Conservation (phyloP, 2,888 invertebrate genomes). For the Lithodes maja region DNA sequence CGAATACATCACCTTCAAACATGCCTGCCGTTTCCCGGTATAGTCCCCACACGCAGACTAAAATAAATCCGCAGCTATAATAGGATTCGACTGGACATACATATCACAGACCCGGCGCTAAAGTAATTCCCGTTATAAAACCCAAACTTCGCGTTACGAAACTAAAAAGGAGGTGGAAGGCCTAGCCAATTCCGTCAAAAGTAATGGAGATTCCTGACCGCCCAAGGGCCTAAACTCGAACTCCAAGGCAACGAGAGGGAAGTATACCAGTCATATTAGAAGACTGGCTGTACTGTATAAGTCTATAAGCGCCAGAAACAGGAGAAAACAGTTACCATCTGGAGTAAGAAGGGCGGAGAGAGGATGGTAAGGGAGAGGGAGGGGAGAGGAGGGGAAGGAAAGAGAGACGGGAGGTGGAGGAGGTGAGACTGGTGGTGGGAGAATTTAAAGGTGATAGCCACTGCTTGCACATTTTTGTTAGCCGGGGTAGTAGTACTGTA, state of each 20-base stretch:
- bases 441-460: constrained; percentile 24
- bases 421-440: constrained; percentile 2
- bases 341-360: background rate
- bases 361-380: background rate
- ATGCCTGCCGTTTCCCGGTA: background rate
- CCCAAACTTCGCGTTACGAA: background rate
- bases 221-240: background rate
- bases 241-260: background rate
- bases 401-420: too few species aligned
- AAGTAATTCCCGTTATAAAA: background rate
- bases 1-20: constrained; percentile 53
- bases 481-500: background rate
- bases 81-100: background rate
- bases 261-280: background rate
- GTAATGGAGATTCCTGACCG: background rate
- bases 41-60: background rate
- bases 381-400: background rate
- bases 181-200: background rate
- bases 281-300: too few species aligned
- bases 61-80: constrained; percentile 1
- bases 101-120: background rate
- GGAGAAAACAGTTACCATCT: background rate
- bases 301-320: background rate
- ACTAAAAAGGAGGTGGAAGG: background rate
- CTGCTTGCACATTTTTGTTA: background rate